Evolutionary conservation across 2,797 vertebrate genomes (phyloP), one percentile per base, ranked within the genome.

Genomic region (Cheirogaleus major): DNA sequence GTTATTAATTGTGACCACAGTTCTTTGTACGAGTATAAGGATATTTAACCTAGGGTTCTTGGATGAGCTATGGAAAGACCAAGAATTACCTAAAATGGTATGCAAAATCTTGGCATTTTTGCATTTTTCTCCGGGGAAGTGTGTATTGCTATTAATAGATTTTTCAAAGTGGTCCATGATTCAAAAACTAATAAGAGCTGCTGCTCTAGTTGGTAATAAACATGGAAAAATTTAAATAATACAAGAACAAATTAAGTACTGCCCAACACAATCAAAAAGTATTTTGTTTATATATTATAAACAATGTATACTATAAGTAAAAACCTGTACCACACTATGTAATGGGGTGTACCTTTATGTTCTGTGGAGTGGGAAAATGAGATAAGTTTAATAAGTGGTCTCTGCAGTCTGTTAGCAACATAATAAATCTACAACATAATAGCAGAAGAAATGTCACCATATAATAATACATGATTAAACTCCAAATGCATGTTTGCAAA

Each of bases 111-210:
- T 69, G n/a, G 11, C 41, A 86, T 30, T 38, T 14, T 70, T 52
- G 2, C 30, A 48, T 81, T 89, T 84, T 92, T 88, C 25, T 63
- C 9, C 13, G 55, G 50, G 12, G 69, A 41, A 85, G 43, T 35
- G 30, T 81, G 7, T 8, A 89, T 0, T 35, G 13, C 22, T 76
- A 61, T 63, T 57, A 92, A 80, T 22, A 92, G 27, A 75, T 78
- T 95, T 94, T 92, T 94, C 69, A 92, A 85, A 85, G 84, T 76
- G n/a, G n/a, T 43, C 18, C 45, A 86, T 14, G 80, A 89, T 78
- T 23, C 23, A 89, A 95, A 94, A 88, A 38, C 61, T 55, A 55
- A 73, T 70, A 92, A 80, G 59, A 94, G 59, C 45, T 85, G 5
- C 52, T 85, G 43, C 27, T 94, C 38, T 83, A 32, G 18, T 82